A percentile compares a stretch with the other conserved stretches of the same genome.
Conservation (phyloP, 1,140 invertebrate species). For the Drosophila oshimai region DNA sequence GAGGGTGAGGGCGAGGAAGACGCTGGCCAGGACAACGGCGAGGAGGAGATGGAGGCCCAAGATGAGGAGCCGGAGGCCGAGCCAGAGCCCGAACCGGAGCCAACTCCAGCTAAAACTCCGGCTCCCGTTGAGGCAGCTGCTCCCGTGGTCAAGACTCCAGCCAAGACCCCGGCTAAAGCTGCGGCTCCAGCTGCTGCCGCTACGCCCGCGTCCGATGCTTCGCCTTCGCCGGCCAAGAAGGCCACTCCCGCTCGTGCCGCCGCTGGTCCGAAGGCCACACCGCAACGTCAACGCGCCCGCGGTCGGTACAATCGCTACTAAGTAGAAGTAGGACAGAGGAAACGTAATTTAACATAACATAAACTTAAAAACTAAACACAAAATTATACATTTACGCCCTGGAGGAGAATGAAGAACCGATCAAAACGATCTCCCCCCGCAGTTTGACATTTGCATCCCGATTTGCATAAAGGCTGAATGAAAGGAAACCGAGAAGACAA, state of each 20-base stretch:
- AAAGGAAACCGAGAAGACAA: background rate
- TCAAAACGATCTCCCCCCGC: background rate
- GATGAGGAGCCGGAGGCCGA: conserved; percentile 55
- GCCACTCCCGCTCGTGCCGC: conserved; percentile 54
- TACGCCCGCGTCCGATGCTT: conserved; percentile 28
- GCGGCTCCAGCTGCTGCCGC: conserved; percentile 11
- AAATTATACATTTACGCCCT: conserved; percentile 18
- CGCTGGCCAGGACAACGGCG: conserved; percentile 50
- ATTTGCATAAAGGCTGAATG: conserved; percentile 21
- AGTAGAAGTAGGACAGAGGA: background rate
- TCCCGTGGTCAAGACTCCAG: conserved; percentile 37
- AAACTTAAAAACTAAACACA: conserved; percentile 42
- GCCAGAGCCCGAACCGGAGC: conserved; percentile 51
- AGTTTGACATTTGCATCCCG: conserved; percentile 34
- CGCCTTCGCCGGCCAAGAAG: conserved; percentile 66
- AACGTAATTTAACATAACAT: conserved; percentile 33
- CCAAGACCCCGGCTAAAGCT: conserved; percentile 33
- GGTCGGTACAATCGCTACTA: conserved; percentile 81
- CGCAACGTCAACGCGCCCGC: conserved; percentile 71
- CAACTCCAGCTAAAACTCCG: conserved; percentile 29
- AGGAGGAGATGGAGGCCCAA: conserved; percentile 67
- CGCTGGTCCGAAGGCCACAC: conserved; percentile 64
- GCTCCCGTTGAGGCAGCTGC: conserved; percentile 24
- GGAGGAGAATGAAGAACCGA: conserved; percentile 11
- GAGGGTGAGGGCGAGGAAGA: conserved; percentile 55